Percentiles rank a stretch among this genome's conserved stretches.
These are phyloP conservation scores for Hippocampus mohnikei DNA, from an alignment of 2,113 vertebrate genomes.

Conservation along the genomic window DNA sequence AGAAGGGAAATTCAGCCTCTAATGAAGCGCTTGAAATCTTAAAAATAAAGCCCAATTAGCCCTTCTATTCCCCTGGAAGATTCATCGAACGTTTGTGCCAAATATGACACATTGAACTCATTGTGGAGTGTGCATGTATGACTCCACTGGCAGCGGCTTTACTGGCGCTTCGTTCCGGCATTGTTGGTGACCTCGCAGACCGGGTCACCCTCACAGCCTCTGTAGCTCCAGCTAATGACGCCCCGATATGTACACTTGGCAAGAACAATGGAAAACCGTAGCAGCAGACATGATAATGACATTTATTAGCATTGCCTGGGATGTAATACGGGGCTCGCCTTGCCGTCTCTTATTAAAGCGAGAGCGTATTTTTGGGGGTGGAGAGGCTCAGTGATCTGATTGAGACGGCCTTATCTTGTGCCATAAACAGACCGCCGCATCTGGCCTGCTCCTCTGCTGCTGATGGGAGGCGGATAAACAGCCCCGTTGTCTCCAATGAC, in stretches of 20 bases:
- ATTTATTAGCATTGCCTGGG: slow-evolving; percentile 80
- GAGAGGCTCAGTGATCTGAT: slow-evolving; percentile 75
- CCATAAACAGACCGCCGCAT: slow-evolving; percentile 80
- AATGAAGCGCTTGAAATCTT: slow-evolving; percentile 60
- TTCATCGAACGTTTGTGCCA: slow-evolving; percentile 55
- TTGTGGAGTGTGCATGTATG: slow-evolving; percentile 19
- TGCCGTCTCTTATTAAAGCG: slow-evolving; percentile 78
- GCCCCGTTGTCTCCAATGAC: slow-evolving; percentile 64
- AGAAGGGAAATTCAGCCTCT: slow-evolving; percentile 45
- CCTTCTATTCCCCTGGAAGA: slow-evolving; percentile 52
- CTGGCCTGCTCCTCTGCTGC: slow-evolving; percentile 69
- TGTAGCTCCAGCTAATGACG: slow-evolving; percentile 47
- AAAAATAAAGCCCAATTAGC: slow-evolving; percentile 68
- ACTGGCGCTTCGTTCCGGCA: slow-evolving; percentile 49
- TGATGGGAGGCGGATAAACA: slow-evolving; percentile 70
- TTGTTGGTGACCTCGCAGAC: slow-evolving; percentile 51
- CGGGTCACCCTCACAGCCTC: slow-evolving; percentile 47
- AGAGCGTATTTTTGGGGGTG: slow-evolving; percentile 32
- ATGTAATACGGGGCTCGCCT: slow-evolving; percentile 79
- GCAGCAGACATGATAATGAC: slow-evolving; percentile 78
- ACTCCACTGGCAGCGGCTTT: slow-evolving; percentile 47
- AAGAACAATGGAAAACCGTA: slow-evolving; percentile 55
- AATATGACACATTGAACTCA: slow-evolving; percentile 54
- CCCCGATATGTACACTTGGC: slow-evolving; percentile 58
- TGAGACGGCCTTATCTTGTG: slow-evolving; percentile 77